Conservation (phyloP, 2,888 invertebrate species). For the Lordiphosa fenestrarum region DNA sequence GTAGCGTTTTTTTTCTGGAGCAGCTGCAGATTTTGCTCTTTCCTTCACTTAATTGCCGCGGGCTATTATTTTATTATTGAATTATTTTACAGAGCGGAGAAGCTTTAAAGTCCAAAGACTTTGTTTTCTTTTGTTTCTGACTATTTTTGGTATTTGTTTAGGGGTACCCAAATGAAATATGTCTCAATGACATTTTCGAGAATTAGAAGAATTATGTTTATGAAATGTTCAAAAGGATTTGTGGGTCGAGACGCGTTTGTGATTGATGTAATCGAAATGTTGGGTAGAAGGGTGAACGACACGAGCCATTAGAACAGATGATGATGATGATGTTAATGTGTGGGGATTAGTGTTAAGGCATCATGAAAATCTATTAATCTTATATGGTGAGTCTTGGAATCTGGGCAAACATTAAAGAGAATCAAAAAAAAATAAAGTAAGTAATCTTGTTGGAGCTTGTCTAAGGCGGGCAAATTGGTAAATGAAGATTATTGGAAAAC, state of each 20-base stretch:
- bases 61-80: constrained; percentile 63
- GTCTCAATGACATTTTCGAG: constrained; percentile 44
- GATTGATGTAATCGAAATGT: constrained; percentile 47
- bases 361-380: constrained; percentile 33
- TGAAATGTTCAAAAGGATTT: constrained; percentile 63
- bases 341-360: constrained; percentile 21
- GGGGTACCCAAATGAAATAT: constrained; percentile 40
- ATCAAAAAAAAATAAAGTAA: neutral
- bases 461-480: constrained; percentile 9
- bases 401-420: constrained; percentile 1
- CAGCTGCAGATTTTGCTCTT: constrained; percentile 26
- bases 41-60: constrained; percentile 48
- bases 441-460: neutral
- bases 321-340: constrained; percentile 18
- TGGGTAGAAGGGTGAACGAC: constrained; percentile 24
- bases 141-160: constrained; percentile 42
- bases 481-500: too few relatives aligned
- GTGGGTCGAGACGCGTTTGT: constrained; percentile 24
- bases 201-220: constrained; percentile 53
- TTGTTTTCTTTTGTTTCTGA: constrained; percentile 29
- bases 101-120: constrained; percentile 3
- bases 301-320: constrained; percentile 34
- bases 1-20: constrained; percentile 29
- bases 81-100: constrained; percentile 30
- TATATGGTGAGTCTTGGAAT: constrained; percentile 10